Conservation (phyloP, 2,888 invertebrate species). For the Spisula solida region DNA sequence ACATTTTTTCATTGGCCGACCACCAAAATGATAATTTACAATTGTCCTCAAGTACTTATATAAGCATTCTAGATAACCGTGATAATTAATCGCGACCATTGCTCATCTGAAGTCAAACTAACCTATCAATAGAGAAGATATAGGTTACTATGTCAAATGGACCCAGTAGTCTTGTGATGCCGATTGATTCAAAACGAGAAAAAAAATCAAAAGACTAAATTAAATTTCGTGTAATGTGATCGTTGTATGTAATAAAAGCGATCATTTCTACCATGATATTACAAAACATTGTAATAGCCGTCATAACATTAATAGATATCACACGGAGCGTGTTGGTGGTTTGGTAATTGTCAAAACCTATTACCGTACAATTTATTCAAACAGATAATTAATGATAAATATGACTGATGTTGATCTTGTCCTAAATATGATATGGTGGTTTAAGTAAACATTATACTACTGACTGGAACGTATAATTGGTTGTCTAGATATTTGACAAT, state of each 20-base stretch:
- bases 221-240: not conserved
- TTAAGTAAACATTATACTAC: not conserved
- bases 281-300: not conserved
- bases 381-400: not conserved
- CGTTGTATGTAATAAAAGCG: not conserved
- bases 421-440: not conserved
- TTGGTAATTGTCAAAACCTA: not conserved
- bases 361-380: constrained; percentile 6
- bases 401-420: not conserved
- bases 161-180: not conserved
- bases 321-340: not conserved
- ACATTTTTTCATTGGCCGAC: too few relatives aligned
- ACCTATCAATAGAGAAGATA: not conserved
- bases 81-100: not conserved
- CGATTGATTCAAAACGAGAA: not conserved
- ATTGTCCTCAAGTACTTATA: too few relatives aligned
- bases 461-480: not conserved
- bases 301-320: constrained; percentile 7
- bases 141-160: not conserved
- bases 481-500: not conserved
- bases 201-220: not conserved
- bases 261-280: not conserved
- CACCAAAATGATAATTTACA: too few relatives aligned
- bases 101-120: not conserved
- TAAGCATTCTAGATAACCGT: not conserved